Evolutionary conservation across 2,113 vertebrate species (phyloP).

Genomic region (Progne subis): DNA sequence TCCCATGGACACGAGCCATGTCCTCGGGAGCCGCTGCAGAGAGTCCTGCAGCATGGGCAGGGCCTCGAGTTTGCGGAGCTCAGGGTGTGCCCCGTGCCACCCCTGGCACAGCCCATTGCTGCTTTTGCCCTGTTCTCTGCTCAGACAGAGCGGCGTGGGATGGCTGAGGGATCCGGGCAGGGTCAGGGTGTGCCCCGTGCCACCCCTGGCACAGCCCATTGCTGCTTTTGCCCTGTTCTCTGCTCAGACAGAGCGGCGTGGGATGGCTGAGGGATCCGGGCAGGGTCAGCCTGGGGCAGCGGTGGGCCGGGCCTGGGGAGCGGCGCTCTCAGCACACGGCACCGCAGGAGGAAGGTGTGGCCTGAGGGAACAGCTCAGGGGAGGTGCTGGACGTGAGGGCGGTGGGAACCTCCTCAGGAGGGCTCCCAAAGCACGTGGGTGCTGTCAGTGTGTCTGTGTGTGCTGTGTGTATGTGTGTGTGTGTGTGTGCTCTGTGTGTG

Average conservation of each 20-base stretch:
- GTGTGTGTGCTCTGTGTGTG: too few relatives aligned
- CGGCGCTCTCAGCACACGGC: too few relatives aligned
- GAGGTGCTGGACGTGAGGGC: fast-evolving
- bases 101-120: neutral
- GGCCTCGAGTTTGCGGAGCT: neutral
- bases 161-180: too few relatives aligned
- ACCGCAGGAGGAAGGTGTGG: neutral
- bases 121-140: neutral
- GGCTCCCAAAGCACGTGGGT: too few relatives aligned
- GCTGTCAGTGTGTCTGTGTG: neutral
- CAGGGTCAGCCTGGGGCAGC: too few relatives aligned
- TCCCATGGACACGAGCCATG: neutral
- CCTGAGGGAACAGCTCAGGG: too few relatives aligned
- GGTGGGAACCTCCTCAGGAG: neutral
- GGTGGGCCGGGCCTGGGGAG: neutral
- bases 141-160: too few relatives aligned
- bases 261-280: too few relatives aligned
- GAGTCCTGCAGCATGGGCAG: neutral
- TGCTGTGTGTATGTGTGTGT: neutral
- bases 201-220: too few relatives aligned
- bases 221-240: too few relatives aligned
- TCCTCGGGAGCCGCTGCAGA: neutral
- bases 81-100: neutral
- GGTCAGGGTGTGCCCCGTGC: too few relatives aligned
- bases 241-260: too few relatives aligned